Percentiles rank a stretch among this genome's conserved stretches.
Conservation (phyloP, 2,888 invertebrate genomes). For the Ormyrus labotus region DNA sequence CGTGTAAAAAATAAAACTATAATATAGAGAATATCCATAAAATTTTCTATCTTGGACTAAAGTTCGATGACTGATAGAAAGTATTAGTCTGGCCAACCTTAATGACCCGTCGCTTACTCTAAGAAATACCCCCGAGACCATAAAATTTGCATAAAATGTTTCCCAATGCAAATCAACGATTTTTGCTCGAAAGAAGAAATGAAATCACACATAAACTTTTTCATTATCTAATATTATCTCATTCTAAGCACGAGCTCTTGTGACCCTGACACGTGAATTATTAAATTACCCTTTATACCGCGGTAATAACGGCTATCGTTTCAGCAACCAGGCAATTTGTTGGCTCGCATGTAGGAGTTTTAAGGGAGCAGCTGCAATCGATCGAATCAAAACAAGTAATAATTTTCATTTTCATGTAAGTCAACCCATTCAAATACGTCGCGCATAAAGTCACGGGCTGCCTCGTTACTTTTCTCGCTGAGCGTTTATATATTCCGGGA, state of each 20-base stretch:
- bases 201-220: constrained; percentile 16
- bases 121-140: neutral
- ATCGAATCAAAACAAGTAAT: constrained; percentile 12
- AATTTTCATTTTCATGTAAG: constrained; percentile 18
- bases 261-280: constrained; percentile 9
- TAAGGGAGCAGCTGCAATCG: neutral
- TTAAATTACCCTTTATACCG: constrained; percentile 13
- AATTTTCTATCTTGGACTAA: neutral
- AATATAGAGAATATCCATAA: no score
- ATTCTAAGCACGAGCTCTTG: no score
- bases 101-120: constrained; percentile 1
- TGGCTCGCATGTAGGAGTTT: neutral
- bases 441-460: no score
- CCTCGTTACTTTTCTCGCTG: no score
- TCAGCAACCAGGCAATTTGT: constrained; percentile 15
- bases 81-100: neutral
- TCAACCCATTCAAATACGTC: neutral
- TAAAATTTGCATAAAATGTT: constrained; percentile 19
- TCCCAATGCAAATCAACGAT: neutral
- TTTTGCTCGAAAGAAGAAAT: neutral
- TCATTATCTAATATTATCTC: constrained; percentile 7
- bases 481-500: no score
- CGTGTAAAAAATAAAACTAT: neutral
- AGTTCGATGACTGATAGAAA: neutral
- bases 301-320: neutral